These are phyloP conservation scores for Digitonthophagus gazella DNA, from an alignment of 2,888 invertebrate species.

Conservation along the genomic window DNA sequence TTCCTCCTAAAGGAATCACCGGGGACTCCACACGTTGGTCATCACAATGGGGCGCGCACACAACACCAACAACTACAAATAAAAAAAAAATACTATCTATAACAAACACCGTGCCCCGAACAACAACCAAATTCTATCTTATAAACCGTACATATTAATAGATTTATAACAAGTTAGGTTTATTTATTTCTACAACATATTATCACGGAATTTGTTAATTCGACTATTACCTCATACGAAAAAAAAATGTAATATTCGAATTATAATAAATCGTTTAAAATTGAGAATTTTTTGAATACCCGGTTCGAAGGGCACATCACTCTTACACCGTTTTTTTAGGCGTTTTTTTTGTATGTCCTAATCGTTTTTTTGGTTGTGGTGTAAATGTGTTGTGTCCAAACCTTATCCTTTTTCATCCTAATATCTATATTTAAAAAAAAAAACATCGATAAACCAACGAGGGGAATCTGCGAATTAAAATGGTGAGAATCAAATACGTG, in stretches of 20 bases:
- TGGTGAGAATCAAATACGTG: slow-evolving; percentile 2
- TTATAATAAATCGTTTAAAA: slow-evolving; percentile 31
- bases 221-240: slow-evolving; percentile 33
- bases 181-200: slow-evolving; percentile 32
- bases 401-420: neutral
- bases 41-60: slow-evolving; percentile 27
- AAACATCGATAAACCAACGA: neutral
- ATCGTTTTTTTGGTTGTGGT: slow-evolving; percentile 9
- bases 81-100: slow-evolving; percentile 18
- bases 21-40: slow-evolving; percentile 36
- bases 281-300: slow-evolving; percentile 1
- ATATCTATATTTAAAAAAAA: neutral
- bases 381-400: slow-evolving; percentile 10
- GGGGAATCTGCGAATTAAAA: slow-evolving; percentile 3
- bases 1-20: slow-evolving; percentile 43
- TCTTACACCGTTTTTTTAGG: slow-evolving; percentile 10
- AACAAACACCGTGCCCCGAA: slow-evolving; percentile 23
- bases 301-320: slow-evolving; percentile 6
- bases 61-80: slow-evolving; percentile 20
- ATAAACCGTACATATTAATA: slow-evolving; percentile 35
- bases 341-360: neutral
- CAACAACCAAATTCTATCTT: slow-evolving; percentile 34
- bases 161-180: slow-evolving; percentile 41
- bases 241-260: slow-evolving; percentile 34
- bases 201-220: slow-evolving; percentile 30